Evolutionary conservation across 2,888 invertebrate genomes (phyloP).

Genomic region (Aromia moschata): DNA sequence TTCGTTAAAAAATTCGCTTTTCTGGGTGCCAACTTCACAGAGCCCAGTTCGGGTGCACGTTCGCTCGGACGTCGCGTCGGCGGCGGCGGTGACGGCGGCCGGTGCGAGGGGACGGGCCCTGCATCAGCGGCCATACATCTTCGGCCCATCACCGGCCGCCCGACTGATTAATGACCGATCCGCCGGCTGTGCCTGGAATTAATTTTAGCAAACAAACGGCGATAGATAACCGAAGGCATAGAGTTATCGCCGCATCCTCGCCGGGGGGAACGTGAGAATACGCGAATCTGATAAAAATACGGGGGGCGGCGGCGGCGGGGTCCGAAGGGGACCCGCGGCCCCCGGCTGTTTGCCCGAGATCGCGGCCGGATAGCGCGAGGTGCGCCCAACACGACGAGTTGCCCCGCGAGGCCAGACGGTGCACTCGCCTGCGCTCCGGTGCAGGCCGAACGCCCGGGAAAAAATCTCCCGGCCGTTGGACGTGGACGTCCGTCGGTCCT

Average conservation of each 20-base stretch:
- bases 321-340: conserved; percentile 41
- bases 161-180: conserved; percentile 60
- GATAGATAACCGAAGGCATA: conserved; percentile 57
- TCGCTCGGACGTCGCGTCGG: conserved; percentile 15
- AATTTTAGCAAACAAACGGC: conserved; percentile 61
- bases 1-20: too few relatives aligned
- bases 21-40: too few relatives aligned
- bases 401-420: conserved; percentile 44
- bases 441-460: too few relatives aligned
- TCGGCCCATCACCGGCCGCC: conserved; percentile 47
- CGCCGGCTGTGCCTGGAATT: conserved; percentile 58
- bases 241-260: conserved; percentile 56
- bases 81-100: conserved; percentile 15
- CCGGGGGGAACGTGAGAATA: conserved; percentile 62
- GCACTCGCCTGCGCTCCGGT: conserved; percentile 25
- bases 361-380: conserved; percentile 53
- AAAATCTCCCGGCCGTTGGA: too few relatives aligned
- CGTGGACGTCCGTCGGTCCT: too few relatives aligned
- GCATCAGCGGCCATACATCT: conserved; percentile 30
- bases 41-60: conserved; percentile 14
- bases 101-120: conserved; percentile 20
- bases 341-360: conserved; percentile 58
- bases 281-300: conserved; percentile 63
- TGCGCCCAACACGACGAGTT: conserved; percentile 54
- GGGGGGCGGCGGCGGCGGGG: conserved; percentile 47